Evolutionary conservation across 2,888 invertebrate species (phyloP).

Genomic region (Phengaris arion): DNA sequence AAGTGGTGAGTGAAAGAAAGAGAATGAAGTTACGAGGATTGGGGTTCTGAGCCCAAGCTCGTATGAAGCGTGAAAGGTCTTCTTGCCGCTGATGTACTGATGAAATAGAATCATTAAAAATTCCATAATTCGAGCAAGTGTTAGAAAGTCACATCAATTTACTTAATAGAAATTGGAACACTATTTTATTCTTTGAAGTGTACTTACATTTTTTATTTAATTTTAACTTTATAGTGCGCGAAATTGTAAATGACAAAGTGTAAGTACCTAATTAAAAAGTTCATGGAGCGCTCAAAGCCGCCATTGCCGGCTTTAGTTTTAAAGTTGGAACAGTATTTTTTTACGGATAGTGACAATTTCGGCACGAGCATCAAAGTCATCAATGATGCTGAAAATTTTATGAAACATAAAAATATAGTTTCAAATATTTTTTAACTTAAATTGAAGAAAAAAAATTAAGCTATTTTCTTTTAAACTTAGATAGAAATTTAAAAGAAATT

Average conservation of each 20-base stretch:
- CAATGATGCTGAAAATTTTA: background rate
- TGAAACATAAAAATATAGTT: background rate
- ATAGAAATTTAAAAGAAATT: too few relatives aligned
- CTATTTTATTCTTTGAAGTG: background rate
- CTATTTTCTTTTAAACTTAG: too few relatives aligned
- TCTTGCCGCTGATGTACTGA: too few relatives aligned
- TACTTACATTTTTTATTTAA: background rate
- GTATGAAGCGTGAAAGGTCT: too few relatives aligned
- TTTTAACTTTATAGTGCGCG: conserved; percentile 10
- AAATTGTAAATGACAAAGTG: conserved; percentile 8
- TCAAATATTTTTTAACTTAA: background rate
- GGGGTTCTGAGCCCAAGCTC: too few relatives aligned
- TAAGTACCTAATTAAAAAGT: conserved; percentile 23
- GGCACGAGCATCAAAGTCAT: background rate
- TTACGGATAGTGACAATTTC: background rate
- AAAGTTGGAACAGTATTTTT: background rate
- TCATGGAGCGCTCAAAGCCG: background rate
- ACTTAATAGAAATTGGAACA: background rate
- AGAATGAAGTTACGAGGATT: too few relatives aligned
- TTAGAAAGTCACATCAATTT: background rate
- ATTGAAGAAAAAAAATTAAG: too few relatives aligned
- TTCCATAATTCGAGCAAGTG: background rate
- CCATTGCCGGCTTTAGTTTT: conserved; percentile 9
- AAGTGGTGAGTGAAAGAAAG: too few relatives aligned
- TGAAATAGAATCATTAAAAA: too few relatives aligned